These are phyloP conservation scores for Phrixothrix hirtus DNA, from an alignment of 2,888 invertebrate species.

Conservation along the genomic window DNA sequence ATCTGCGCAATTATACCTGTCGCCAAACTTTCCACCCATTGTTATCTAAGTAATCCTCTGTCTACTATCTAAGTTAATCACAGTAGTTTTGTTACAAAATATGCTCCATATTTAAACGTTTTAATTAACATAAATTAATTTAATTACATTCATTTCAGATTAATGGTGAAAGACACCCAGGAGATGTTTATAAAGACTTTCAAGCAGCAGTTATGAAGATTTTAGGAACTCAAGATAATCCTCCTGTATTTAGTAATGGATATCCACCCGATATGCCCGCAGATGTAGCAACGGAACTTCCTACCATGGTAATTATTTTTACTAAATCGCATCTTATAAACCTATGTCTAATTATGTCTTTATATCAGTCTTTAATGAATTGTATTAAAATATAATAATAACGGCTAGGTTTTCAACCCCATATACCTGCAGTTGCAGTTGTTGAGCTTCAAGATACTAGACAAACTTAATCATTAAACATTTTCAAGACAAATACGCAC, in stretches of 20 bases:
- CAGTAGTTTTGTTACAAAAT: no score
- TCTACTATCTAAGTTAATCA: no score
- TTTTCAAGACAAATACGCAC: no score
- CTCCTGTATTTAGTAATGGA: constrained; percentile 64
- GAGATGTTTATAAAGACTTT: constrained; percentile 86
- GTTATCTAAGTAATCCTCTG: no score
- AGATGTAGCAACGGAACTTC: constrained; percentile 52
- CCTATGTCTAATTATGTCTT: no score
- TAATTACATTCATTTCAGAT: constrained; percentile 63
- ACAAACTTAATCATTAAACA: neutral
- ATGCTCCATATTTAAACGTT: no score
- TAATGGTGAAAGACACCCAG: constrained; percentile 84
- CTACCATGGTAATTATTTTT: constrained; percentile 43
- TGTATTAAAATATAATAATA: neutral
- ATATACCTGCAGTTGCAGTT: neutral
- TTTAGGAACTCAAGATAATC: constrained; percentile 70
- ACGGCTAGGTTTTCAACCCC: neutral
- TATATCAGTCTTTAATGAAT: no score
- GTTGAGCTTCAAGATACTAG: neutral
- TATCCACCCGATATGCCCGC: constrained; percentile 63
- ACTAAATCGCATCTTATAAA: neutral
- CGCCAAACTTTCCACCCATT: no score
- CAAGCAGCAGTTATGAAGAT: constrained; percentile 76
- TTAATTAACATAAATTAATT: no score
- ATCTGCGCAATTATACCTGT: no score